phyloP scores from a whole-genome alignment of 2,797 vertebrate genomes.

The Gymnothorax reevesii region DNA sequence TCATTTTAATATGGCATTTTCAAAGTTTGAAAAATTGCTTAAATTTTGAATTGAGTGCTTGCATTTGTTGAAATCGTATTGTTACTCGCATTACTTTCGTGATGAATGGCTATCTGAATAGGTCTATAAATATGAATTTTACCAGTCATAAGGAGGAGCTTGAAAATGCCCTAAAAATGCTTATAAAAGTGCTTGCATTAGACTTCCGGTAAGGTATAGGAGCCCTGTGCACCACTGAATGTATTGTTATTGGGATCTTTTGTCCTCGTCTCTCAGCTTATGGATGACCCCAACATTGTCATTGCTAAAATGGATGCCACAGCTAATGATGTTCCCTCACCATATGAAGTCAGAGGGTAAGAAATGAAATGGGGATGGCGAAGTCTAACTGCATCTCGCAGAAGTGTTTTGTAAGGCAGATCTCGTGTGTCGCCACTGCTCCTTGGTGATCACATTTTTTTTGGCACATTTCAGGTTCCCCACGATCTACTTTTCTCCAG shows the following conservation, averaged over 20 bases:
- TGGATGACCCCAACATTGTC: slow-evolving; percentile 83
- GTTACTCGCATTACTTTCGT: too few relatives aligned
- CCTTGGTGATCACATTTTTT: neutral
- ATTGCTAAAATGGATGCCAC: slow-evolving; percentile 99
- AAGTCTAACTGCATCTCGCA: neutral
- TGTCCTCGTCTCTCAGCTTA: slow-evolving; percentile 69
- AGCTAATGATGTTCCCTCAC: slow-evolving; percentile 94
- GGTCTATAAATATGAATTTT: too few relatives aligned
- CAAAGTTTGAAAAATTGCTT: too few relatives aligned
- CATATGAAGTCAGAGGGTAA: slow-evolving; percentile 96
- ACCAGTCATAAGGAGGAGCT: too few relatives aligned
- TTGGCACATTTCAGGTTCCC: slow-evolving; percentile 79
- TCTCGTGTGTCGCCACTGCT: neutral
- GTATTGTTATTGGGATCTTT: neutral
- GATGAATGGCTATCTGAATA: too few relatives aligned
- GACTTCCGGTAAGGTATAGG: too few relatives aligned
- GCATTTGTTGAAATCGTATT: too few relatives aligned
- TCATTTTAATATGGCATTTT: too few relatives aligned
- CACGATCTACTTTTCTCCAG: slow-evolving; percentile 92
- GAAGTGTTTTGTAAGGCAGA: neutral
- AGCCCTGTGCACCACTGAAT: neutral
- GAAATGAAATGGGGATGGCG: slow-evolving; percentile 44
- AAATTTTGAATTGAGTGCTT: too few relatives aligned
- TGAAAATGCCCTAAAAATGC: too few relatives aligned
- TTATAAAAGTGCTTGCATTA: too few relatives aligned